Evolutionary conservation across 2,888 invertebrate species (phyloP).

Genomic region (Rhagonycha lutea): DNA sequence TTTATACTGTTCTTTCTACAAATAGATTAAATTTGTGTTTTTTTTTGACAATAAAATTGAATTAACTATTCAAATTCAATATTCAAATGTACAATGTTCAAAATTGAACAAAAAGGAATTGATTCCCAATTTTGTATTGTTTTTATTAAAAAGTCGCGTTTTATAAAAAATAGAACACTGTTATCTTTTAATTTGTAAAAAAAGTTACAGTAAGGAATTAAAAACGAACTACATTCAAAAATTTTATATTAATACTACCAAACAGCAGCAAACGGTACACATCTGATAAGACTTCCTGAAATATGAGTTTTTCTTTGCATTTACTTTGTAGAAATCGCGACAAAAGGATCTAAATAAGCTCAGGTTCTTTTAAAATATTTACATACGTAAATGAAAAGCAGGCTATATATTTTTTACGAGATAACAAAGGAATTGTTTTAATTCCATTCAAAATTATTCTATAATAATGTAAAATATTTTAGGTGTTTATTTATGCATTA

Average conservation of each 20-base stretch:
- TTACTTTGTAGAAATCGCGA: slow-evolving; percentile 16
- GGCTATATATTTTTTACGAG: neutral
- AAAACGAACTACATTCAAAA: neutral
- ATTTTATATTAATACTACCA: neutral
- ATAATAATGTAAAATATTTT: neutral
- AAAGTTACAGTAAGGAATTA: neutral
- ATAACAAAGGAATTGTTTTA: neutral
- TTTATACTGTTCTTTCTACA: neutral
- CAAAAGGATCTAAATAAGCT: slow-evolving; percentile 16
- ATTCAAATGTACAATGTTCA: too few relatives aligned
- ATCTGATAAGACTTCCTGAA: slow-evolving; percentile 19
- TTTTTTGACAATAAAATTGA: neutral
- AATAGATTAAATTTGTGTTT: neutral
- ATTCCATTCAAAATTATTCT: neutral
- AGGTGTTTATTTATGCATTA: neutral
- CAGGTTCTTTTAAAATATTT: slow-evolving; percentile 14
- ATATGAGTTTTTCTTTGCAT: slow-evolving; percentile 18
- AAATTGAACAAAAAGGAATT: neutral
- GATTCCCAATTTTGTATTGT: neutral
- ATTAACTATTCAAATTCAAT: neutral
- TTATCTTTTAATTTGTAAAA: neutral
- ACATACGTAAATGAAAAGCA: slow-evolving; percentile 10
- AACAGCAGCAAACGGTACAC: slow-evolving; percentile 3
- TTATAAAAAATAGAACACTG: neutral
- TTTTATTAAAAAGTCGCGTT: neutral